These are phyloP conservation scores for Sardinella longiceps DNA, from an alignment of 2,797 vertebrate genomes.

Conservation along the genomic window DNA sequence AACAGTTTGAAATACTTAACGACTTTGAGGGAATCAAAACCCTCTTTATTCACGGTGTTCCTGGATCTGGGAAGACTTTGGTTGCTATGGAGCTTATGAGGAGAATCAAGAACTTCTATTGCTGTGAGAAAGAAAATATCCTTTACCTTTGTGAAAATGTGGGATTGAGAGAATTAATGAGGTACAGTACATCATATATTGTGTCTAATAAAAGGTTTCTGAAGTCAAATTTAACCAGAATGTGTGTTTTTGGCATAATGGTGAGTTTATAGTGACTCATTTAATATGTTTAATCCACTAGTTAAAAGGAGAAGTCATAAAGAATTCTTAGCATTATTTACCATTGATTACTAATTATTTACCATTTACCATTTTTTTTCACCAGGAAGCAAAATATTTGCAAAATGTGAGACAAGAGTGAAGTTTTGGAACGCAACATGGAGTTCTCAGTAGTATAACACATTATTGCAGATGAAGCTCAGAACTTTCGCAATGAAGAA, in stretches of 20 bases:
- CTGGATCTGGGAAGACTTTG: slow-evolving; percentile 69
- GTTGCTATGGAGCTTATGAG: slow-evolving; percentile 63
- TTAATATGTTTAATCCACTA: too few relatives aligned
- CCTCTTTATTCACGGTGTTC: slow-evolving; percentile 66
- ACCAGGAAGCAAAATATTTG: slow-evolving; percentile 54
- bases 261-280: background rate
- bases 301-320: too few relatives aligned
- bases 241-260: too few relatives aligned
- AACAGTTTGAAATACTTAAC: slow-evolving; percentile 64
- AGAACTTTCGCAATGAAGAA: slow-evolving; percentile 54
- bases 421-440: slow-evolving; percentile 38
- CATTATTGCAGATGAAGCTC: slow-evolving; percentile 68
- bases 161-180: slow-evolving; percentile 51
- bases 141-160: slow-evolving; percentile 69
- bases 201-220: too few relatives aligned
- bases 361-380: slow-evolving; percentile 34
- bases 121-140: slow-evolving; percentile 45
- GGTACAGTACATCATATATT: slow-evolving; percentile 55
- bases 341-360: too few relatives aligned
- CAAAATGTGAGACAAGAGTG: slow-evolving; percentile 48
- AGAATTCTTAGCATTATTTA: too few relatives aligned
- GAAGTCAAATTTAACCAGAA: too few relatives aligned
- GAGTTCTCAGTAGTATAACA: background rate
- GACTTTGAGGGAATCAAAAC: slow-evolving; percentile 34
- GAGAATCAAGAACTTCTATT: slow-evolving; percentile 56